Evolutionary conservation across 1,140 invertebrate genomes (phyloP).

Genomic region (Tribolium madens): DNA sequence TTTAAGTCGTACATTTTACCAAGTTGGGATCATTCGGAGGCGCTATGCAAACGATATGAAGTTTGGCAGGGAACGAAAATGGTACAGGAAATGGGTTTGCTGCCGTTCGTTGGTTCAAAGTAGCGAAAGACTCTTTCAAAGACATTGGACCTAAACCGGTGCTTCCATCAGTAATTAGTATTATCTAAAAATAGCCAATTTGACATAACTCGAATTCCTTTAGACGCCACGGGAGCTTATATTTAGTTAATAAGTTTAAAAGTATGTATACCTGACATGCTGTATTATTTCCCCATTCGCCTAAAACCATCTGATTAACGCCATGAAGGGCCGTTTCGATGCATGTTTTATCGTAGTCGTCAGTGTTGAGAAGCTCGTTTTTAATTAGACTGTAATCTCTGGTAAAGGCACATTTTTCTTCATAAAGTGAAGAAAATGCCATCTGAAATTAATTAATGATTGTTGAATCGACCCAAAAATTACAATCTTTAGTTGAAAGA

Average conservation of each 20-base stretch:
- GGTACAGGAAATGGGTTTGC: slow-evolving; percentile 74
- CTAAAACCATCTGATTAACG: slow-evolving; percentile 79
- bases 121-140: slow-evolving; percentile 68
- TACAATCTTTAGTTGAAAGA: background rate
- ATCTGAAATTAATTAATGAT: slow-evolving; percentile 57
- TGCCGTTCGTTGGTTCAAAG: slow-evolving; percentile 65
- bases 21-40: slow-evolving; percentile 69
- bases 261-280: slow-evolving; percentile 76
- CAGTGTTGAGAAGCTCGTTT: slow-evolving; percentile 77
- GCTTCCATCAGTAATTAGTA: slow-evolving; percentile 86
- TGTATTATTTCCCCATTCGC: slow-evolving; percentile 87
- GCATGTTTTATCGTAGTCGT: slow-evolving; percentile 87
- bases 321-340: slow-evolving; percentile 82
- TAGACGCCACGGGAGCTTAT: background rate
- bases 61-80: slow-evolving; percentile 84
- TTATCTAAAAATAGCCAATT: slow-evolving; percentile 67
- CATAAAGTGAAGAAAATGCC: slow-evolving; percentile 64
- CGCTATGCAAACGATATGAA: slow-evolving; percentile 81
- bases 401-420: slow-evolving; percentile 83
- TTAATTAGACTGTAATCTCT: slow-evolving; percentile 86
- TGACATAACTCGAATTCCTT: background rate
- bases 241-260: slow-evolving; percentile 11
- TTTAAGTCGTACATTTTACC: slow-evolving; percentile 68
- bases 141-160: slow-evolving; percentile 77
- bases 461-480: background rate